Evolutionary conservation across 2,797 vertebrate species (phyloP), one percentile per base, ranked within the genome.

Genomic region (Spinus pinus): DNA sequence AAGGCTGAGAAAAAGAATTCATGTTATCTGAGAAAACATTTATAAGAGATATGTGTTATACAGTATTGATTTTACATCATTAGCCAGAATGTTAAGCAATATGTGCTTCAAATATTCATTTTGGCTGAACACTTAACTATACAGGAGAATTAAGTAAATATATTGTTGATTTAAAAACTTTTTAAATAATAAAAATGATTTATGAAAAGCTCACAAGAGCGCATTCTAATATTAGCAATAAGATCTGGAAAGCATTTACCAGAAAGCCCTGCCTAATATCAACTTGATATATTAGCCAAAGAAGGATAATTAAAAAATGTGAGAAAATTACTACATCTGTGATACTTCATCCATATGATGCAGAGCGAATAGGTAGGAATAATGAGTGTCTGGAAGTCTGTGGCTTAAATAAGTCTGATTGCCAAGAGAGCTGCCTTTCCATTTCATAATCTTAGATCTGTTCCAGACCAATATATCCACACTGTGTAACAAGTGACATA

Each of bases 21-120:
- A 57, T 53, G 65, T 64, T 94, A 66, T 53, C 41, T 71, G 77
- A 88, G 50, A 83, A 81, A 91, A 84, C 53, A 78, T 75, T 75
- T 84, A 49, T 31, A 70, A 30, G 31, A 93, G 62, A 56, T 62
- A 46, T 6, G 14, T 61, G 50, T 74, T 77, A 84, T 42, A 80
- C 24, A 33, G 49, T 53, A 92, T 83, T 75, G 70, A 75, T 91
- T 96, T 95, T 61, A 82, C n/a, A 93, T 54, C 41, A 44, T 81
- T 46, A 88, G 9, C 10, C 72, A 86, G 42, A 90, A 61, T 20
- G 33, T 74, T 75, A 82, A 85, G 62, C 71, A 93, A 73, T 70
- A 69, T 33, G n/a, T 71, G 57, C 37, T 89, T 91, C 79, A 65
- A 65, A 70, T 75, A 35, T 71, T 95, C 22, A 44, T 82, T 96